Evolutionary conservation across 2,113 vertebrate species (phyloP), one percentile per base, ranked within the genome.

Genomic region (Clarias macrocephalus): DNA sequence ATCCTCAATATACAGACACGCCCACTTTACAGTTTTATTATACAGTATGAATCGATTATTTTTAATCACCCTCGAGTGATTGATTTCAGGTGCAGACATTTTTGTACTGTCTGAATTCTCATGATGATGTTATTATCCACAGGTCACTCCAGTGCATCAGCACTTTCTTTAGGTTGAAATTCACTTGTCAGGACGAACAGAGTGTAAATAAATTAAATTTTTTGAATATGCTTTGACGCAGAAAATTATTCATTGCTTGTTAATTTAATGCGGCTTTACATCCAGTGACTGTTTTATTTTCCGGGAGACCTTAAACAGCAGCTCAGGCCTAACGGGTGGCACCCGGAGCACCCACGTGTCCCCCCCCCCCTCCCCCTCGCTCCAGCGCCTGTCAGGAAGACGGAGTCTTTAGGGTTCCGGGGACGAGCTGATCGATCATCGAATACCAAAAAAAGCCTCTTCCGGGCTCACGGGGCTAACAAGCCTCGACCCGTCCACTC

Each of bases 311-410:
- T 82, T 48, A 30, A 37, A 84, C 84, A 80, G 19, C 33, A 57
- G 70, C 68, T 85, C 82, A 82, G 85, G 25, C 25, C 85, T 88
- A 85, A 85, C 82, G 48, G 82, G 63, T 84, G 42, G 82, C 85
- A 87, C 83, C 85, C 33, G 33, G 33, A 37, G 33, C 33, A 37
- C 33, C 33, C 33, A 37, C 33, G 33, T 37, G 33, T 37, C 33
- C 33, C 3, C 33, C 33, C 33, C n/a, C n/a, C n/a, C n/a, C n/a
- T n/a, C n/a, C n/a, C n/a, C n/a, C n/a, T n/a, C 33, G 33, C 33
- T 37, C 33, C 33, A 37, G 33, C 33, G 33, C 33, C 33, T 37
- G 33, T 37, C 33, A 37, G 33, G 33, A 37, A 37, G 33, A 37
- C 33, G 33, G 33, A 37, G 33, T 37, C 33, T 37, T 37, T 37